These are phyloP conservation scores for Glaucomys volans DNA, from an alignment of 2,113 vertebrate species.

Conservation along the genomic window DNA sequence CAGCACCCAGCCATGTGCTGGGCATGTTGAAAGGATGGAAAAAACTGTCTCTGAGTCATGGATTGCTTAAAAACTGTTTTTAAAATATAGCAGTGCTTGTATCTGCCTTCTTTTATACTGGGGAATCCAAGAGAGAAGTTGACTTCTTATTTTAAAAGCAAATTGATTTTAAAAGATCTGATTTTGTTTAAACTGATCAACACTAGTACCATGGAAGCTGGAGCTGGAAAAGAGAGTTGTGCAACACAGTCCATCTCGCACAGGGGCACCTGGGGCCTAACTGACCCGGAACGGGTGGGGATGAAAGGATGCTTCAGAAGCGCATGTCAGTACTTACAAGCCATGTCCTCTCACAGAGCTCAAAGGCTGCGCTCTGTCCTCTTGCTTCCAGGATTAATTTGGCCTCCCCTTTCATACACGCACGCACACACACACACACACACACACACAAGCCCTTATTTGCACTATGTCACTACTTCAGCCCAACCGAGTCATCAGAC, in stretches of 20 bases:
- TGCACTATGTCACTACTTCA: slow-evolving; percentile 8
- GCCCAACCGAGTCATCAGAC: slow-evolving; percentile 41
- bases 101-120: not conserved
- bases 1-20: not conserved
- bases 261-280: not conserved
- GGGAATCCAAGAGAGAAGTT: not conserved
- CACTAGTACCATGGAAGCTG: not conserved
- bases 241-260: not conserved
- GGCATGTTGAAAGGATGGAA: not conserved
- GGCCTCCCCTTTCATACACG: not conserved
- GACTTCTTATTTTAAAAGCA: not conserved
- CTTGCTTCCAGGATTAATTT: slow-evolving; percentile 22
- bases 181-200: slow-evolving; percentile 7
- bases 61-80: not conserved
- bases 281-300: not conserved
- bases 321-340: not conserved
- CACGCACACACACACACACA: not conserved
- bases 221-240: not conserved
- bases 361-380: not conserved
- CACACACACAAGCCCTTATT: slow-evolving; percentile 51
- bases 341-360: not conserved
- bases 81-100: not conserved
- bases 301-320: not conserved
- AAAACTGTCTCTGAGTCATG: not conserved
- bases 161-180: slow-evolving; percentile 49